A percentile compares a stretch with the other conserved stretches of the same genome.
phyloP scores from a whole-genome alignment of 2,113 vertebrate species.

The Sminthopsis crassicaudata region DNA sequence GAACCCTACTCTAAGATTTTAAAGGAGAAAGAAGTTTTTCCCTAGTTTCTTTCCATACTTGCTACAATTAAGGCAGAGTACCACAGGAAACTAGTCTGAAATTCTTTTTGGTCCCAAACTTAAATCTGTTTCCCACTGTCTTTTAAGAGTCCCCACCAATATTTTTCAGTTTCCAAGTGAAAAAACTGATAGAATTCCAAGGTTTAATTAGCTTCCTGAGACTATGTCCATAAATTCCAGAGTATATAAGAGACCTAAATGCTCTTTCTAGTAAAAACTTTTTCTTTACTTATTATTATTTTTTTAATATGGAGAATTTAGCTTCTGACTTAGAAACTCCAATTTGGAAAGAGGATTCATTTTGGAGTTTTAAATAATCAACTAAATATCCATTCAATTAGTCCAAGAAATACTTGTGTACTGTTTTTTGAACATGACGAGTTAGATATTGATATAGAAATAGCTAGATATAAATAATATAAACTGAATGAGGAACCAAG shows the following conservation, averaged over 20 bases:
- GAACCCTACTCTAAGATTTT: neutral
- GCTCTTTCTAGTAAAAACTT: neutral
- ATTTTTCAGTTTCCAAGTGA: conserved; percentile 56
- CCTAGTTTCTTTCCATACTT: neutral
- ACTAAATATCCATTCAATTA: neutral
- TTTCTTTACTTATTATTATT: neutral
- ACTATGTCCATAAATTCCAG: neutral
- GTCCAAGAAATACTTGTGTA: conserved; percentile 34
- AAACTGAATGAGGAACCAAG: neutral
- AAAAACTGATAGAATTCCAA: conserved; percentile 52
- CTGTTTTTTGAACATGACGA: conserved; percentile 16
- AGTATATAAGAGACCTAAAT: neutral
- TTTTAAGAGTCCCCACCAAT: conserved; percentile 39
- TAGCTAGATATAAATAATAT: neutral
- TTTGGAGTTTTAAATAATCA: conserved; percentile 41
- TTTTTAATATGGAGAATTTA: neutral
- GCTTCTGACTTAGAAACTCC: conserved; percentile 42
- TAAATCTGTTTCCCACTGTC: neutral
- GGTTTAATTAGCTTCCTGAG: conserved; percentile 12
- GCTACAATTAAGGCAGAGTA: neutral
- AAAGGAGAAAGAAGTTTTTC: neutral
- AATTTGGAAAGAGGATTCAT: conserved; percentile 11
- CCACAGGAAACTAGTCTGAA: neutral
- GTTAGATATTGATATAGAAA: no score
- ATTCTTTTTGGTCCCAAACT: conserved; percentile 20